Evolutionary conservation across 2,888 invertebrate species (phyloP), one percentile per base, ranked within the genome.

Genomic region (Neelides folsomi): DNA sequence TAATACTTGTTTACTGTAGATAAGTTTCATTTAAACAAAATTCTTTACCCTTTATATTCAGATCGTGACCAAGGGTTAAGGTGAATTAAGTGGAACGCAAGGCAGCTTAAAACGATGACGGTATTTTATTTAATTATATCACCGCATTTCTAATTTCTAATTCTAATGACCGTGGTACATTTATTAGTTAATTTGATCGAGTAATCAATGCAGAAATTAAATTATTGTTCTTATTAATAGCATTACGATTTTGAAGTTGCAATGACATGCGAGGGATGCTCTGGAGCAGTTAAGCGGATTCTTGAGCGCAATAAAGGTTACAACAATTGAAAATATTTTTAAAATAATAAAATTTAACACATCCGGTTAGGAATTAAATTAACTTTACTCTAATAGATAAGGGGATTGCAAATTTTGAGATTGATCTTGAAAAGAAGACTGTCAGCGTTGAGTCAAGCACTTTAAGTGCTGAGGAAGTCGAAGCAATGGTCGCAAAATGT

Each of bases 211-310:
- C 7, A 27, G 27, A 5, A 27, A 27, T 27, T 7, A 27, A 5
- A 27, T 5, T 27, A 3, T 5, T 49, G 8, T 41, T 41, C 5
- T 27, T 19, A 41, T 41, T n/a, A 20, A 27, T 42, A 53, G 16
- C 27, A 45, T 38, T 60, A 88, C 67, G 80, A 84, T 70, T 94
- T 85, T 71, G 79, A 81, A 66, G 89, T 94, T 47, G 85, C 81
- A 68, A 94, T 94, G 93, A 88, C 90, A 3, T 95, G 94, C 68
- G 87, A 83, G 65, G 93, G 93, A 12, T 95, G 94, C 71, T 83
- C 88, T 1, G 82, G 81, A 50, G 87, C 92, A 39, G 87, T 93
- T 2, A 81, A 86, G 68, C 77, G 83, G 69, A 89, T 92, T 36
- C 76, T 95, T 13, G 81, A 77, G 52, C 88, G 88, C 71, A 71